These are phyloP conservation scores for Triops cancriformis DNA, from an alignment of 1,140 invertebrate genomes.

Conservation along the genomic window DNA sequence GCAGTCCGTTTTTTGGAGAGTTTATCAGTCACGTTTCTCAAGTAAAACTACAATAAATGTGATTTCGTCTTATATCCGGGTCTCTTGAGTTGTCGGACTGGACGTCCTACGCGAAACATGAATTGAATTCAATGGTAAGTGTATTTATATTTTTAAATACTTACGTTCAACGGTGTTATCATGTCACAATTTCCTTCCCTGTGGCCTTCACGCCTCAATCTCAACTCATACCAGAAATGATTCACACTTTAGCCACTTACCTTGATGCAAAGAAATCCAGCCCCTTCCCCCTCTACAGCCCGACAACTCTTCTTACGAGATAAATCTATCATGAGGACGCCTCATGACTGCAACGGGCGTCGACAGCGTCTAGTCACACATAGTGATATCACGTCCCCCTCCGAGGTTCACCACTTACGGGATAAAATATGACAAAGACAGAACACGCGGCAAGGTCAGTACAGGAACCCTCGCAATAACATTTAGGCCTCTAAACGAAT, in stretches of 20 bases:
- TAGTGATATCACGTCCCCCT: background rate
- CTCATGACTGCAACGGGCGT: background rate
- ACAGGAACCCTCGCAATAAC: background rate
- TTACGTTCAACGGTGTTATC: too few relatives aligned
- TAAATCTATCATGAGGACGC: background rate
- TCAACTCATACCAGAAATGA: background rate
- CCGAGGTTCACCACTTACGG: background rate
- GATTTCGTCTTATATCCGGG: too few relatives aligned
- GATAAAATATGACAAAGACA: slow-evolving; percentile 11
- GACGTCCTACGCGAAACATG: too few relatives aligned
- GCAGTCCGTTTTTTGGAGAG: too few relatives aligned
- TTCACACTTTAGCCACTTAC: background rate
- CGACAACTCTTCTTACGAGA: background rate
- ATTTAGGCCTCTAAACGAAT: background rate
- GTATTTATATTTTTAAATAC: too few relatives aligned
- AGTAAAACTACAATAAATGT: too few relatives aligned
- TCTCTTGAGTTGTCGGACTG: too few relatives aligned
- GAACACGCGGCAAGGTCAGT: background rate
- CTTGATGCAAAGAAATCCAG: background rate
- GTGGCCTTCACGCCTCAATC: background rate
- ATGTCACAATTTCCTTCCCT: background rate
- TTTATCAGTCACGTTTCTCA: too few relatives aligned
- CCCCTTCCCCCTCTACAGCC: background rate
- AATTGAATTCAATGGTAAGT: too few relatives aligned
- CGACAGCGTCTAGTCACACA: background rate